A percentile compares a stretch with the other conserved stretches of the same genome.
Conservation (phyloP, 2,113 vertebrate species). For the Asarcornis scutulata region DNA sequence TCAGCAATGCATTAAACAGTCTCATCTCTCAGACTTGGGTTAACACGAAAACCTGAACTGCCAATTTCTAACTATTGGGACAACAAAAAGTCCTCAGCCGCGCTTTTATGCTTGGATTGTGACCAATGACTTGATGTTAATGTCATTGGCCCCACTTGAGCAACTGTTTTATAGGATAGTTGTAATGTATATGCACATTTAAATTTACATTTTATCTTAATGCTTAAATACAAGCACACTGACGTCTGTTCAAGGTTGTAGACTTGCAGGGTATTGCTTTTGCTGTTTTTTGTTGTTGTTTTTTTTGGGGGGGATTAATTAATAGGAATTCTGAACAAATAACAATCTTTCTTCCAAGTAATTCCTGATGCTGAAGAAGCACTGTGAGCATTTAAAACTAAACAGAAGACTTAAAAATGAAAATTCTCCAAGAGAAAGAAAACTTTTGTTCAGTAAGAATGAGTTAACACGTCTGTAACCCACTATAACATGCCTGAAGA, state of each 20-base stretch:
- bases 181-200: background rate
- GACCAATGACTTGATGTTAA: background rate
- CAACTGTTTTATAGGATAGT: background rate
- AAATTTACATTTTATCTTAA: background rate
- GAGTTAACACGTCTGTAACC: background rate
- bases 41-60: background rate
- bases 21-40: fast-evolving
- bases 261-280: background rate
- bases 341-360: background rate
- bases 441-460: background rate
- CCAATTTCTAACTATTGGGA: background rate
- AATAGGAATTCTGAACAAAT: background rate
- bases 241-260: background rate
- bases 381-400: background rate
- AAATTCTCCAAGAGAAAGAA: background rate
- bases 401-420: background rate
- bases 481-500: background rate
- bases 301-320: background rate
- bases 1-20: background rate
- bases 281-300: background rate
- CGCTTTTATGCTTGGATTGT: background rate
- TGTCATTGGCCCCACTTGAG: background rate
- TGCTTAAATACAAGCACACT: background rate
- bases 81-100: background rate
- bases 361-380: background rate